Conservation (phyloP, 2,113 vertebrate species). For the Oplegnathus fasciatus region DNA sequence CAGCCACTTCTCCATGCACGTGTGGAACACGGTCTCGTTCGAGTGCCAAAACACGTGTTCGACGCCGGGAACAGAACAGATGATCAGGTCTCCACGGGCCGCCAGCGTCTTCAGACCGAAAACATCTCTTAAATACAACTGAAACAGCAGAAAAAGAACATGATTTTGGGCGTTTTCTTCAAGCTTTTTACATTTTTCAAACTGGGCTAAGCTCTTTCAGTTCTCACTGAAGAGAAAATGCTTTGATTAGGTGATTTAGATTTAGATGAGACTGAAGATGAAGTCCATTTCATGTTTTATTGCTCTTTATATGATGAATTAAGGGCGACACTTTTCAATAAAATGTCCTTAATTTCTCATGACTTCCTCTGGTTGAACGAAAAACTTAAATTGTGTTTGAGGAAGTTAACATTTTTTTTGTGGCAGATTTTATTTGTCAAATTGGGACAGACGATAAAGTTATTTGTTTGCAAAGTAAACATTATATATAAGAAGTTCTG, state of each 20-base stretch:
- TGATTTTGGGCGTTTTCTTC: neutral
- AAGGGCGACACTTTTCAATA: neutral
- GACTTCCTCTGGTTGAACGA: no score
- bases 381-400: neutral
- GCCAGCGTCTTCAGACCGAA: conserved; percentile 91
- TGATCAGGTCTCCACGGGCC: conserved; percentile 85
- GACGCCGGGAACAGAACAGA: conserved; percentile 86
- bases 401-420: neutral
- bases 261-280: neutral
- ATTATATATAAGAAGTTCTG: neutral
- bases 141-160: conserved; percentile 20
- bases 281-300: neutral
- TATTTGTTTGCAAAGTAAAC: neutral
- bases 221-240: neutral
- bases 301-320: neutral
- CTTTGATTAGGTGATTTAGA: neutral
- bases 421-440: neutral
- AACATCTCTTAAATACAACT: conserved; percentile 85
- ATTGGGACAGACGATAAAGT: neutral
- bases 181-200: neutral
- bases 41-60: conserved; percentile 90
- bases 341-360: neutral
- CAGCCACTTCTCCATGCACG: conserved; percentile 91
- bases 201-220: no score
- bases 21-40: conserved; percentile 88